phyloP scores from a whole-genome alignment of 2,888 invertebrate species.

The Melinopterus prodromus region DNA sequence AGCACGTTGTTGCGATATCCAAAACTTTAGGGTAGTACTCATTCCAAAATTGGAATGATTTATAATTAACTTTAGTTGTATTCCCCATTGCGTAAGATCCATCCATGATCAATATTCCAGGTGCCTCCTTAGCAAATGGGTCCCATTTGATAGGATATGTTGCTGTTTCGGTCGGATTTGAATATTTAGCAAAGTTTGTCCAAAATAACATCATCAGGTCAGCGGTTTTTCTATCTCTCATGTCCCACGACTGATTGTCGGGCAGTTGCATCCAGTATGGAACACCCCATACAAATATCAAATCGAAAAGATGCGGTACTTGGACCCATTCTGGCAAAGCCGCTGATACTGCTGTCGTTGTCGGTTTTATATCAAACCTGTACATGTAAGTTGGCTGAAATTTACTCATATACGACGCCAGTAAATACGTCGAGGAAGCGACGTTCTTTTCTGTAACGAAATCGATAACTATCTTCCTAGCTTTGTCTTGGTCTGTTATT shows the following conservation, averaged over 20 bases:
- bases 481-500: slow-evolving; percentile 67
- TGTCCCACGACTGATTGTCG: slow-evolving; percentile 75
- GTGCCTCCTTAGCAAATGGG: slow-evolving; percentile 70
- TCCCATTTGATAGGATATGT: slow-evolving; percentile 79
- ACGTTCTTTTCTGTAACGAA: slow-evolving; percentile 74
- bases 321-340: slow-evolving; percentile 80
- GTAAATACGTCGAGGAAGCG: slow-evolving; percentile 74
- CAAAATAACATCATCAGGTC: slow-evolving; percentile 84
- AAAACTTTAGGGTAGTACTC: slow-evolving; percentile 82
- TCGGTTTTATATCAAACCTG: slow-evolving; percentile 78
- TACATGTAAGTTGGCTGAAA: slow-evolving; percentile 73
- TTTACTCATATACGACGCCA: slow-evolving; percentile 70
- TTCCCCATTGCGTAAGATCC: slow-evolving; percentile 81
- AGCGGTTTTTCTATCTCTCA: slow-evolving; percentile 78
- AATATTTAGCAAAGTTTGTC: slow-evolving; percentile 79
- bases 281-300: slow-evolving; percentile 83
- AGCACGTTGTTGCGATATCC: slow-evolving; percentile 77
- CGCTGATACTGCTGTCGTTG: slow-evolving; percentile 69
- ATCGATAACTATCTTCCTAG: slow-evolving; percentile 73
- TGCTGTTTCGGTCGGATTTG: slow-evolving; percentile 75
- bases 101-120: slow-evolving; percentile 78
- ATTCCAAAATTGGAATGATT: slow-evolving; percentile 84
- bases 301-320: slow-evolving; percentile 83
- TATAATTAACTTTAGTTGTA: slow-evolving; percentile 73
- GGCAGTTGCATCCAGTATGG: slow-evolving; percentile 73